phyloP scores from a whole-genome alignment of 2,888 invertebrate genomes.

The Agriopis leucophaearia region DNA sequence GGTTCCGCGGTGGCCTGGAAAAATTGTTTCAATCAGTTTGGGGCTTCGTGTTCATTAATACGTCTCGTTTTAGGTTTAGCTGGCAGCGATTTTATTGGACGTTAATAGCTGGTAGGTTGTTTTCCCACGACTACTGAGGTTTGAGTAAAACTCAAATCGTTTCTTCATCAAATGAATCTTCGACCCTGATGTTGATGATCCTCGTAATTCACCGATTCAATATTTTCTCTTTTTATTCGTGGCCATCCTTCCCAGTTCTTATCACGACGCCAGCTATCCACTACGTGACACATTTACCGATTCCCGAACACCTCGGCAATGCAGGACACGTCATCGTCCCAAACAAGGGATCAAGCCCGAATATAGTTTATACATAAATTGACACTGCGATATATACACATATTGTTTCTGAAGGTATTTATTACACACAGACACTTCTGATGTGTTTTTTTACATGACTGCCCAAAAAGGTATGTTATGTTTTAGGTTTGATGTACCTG shows the following conservation, averaged over 20 bases:
- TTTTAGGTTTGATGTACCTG: no score
- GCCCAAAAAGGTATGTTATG: no score
- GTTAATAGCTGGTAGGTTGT: constrained; percentile 43
- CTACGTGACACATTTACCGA: constrained; percentile 72
- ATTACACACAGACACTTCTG: not conserved
- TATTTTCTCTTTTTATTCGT: constrained; percentile 24
- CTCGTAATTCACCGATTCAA: not conserved
- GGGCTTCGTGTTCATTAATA: constrained; percentile 61
- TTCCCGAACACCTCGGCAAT: constrained; percentile 52
- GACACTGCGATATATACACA: constrained; percentile 19
- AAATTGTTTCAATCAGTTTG: constrained; percentile 66
- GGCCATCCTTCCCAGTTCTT: constrained; percentile 48
- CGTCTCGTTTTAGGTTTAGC: constrained; percentile 53
- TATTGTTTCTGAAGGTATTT: not conserved
- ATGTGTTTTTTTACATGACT: no score
- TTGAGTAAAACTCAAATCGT: constrained; percentile 1
- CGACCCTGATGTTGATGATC: not conserved
- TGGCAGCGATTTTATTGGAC: constrained; percentile 48
- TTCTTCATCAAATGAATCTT: constrained; percentile 20
- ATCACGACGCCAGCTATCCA: constrained; percentile 54
- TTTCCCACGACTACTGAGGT: constrained; percentile 14
- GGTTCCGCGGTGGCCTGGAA: constrained; percentile 68
- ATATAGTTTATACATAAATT: constrained; percentile 32
- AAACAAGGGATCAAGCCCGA: constrained; percentile 38
- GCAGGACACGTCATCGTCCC: constrained; percentile 58